phyloP scores from a whole-genome alignment of 2,797 vertebrate species.

The Sebastes wilsoni region DNA sequence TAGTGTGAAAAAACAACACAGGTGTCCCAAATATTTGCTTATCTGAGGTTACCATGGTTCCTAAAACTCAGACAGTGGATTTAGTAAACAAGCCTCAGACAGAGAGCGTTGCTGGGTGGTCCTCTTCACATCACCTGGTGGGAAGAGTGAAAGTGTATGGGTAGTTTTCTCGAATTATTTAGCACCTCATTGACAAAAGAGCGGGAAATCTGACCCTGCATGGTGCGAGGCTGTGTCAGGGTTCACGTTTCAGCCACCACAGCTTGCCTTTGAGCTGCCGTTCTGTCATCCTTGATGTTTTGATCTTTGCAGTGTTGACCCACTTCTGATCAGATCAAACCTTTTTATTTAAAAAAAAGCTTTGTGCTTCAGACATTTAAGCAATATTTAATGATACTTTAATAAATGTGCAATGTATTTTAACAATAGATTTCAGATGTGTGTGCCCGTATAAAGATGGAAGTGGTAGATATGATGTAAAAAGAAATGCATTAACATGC shows the following conservation, averaged over 20 bases:
- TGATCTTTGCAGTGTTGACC: constrained; percentile 52
- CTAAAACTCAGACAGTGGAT: neutral
- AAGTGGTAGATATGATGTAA: neutral
- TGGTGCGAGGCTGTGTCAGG: constrained; percentile 35
- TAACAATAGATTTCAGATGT: neutral
- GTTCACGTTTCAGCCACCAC: constrained; percentile 74
- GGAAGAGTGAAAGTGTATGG: constrained; percentile 64
- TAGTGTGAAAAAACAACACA: neutral
- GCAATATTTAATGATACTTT: neutral
- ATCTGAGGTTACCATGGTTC: neutral
- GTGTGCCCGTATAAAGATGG: too few relatives aligned
- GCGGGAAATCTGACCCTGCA: constrained; percentile 74
- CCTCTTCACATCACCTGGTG: constrained; percentile 31
- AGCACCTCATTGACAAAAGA: constrained; percentile 78
- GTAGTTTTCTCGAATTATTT: constrained; percentile 81
- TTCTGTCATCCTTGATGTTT: constrained; percentile 61
- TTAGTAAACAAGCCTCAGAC: neutral
- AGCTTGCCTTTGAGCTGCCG: constrained; percentile 35
- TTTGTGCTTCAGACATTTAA: neutral
- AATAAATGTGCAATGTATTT: neutral
- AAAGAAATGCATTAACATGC: neutral
- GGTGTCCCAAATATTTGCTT: neutral
- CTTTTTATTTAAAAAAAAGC: neutral
- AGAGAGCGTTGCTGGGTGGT: neutral
- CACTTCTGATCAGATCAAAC: neutral